These are phyloP conservation scores for Pavo muticus DNA, from an alignment of 2,113 vertebrate genomes.

Conservation along the genomic window DNA sequence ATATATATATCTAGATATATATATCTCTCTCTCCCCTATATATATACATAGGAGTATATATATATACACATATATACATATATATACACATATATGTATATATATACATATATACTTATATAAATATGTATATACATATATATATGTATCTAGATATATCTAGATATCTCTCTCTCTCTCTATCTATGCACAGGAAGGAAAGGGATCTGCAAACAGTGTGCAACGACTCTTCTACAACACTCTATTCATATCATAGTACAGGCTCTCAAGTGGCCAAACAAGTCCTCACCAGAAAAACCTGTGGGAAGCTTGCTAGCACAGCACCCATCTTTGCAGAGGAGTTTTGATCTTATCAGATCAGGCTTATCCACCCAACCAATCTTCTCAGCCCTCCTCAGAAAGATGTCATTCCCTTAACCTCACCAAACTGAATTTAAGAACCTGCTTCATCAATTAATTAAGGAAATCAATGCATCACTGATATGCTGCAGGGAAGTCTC, in stretches of 20 bases:
- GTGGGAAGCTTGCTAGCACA: conserved; percentile 5
- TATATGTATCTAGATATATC: too few relatives aligned
- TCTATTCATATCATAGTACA: not conserved
- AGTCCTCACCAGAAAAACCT: not conserved
- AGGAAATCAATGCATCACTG: not conserved
- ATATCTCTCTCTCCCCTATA: too few relatives aligned
- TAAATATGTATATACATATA: too few relatives aligned
- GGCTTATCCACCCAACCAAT: not conserved
- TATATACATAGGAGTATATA: too few relatives aligned
- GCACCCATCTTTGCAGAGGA: not conserved
- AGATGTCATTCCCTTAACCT: not conserved
- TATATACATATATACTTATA: too few relatives aligned
- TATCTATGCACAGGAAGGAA: not conserved
- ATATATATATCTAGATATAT: too few relatives aligned
- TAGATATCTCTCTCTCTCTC: too few relatives aligned
- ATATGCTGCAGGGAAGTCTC: not conserved
- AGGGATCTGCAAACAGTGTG: not conserved
- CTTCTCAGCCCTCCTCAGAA: not conserved
- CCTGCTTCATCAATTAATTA: not conserved
- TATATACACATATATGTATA: too few relatives aligned
- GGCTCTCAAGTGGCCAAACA: not conserved
- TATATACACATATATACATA: rapidly evolving
- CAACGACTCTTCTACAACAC: not conserved
- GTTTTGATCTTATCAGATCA: conserved; percentile 45
- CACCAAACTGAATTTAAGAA: not conserved